Conservation (phyloP, 2,797 vertebrate genomes). For the Epinephelus coioides region DNA sequence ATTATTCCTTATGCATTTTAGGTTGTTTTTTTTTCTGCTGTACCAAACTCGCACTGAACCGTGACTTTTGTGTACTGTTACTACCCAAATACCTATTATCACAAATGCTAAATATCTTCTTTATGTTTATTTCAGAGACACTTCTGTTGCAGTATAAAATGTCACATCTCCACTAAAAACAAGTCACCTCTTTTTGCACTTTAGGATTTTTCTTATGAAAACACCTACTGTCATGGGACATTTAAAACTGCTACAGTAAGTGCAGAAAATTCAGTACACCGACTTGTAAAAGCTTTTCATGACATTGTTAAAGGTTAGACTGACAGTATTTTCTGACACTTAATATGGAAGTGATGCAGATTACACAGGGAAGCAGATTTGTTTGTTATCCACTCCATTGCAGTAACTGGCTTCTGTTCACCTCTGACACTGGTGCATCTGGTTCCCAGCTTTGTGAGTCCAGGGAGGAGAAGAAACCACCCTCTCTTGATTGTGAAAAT, state of each 20-base stretch:
- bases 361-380: slow-evolving; percentile 4
- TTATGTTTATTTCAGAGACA: too few relatives aligned
- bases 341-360: slow-evolving; percentile 25
- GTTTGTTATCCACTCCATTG: slow-evolving; percentile 3
- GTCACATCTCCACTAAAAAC: neutral
- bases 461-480: slow-evolving; percentile 15
- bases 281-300: neutral
- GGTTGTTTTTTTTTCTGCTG: too few relatives aligned
- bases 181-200: neutral
- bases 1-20: too few relatives aligned
- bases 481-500: slow-evolving; percentile 60
- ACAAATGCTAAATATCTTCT: neutral
- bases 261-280: neutral
- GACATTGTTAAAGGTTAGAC: neutral
- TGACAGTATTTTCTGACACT: neutral
- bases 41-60: too few relatives aligned
- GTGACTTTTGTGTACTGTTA: too few relatives aligned
- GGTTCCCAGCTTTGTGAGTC: slow-evolving; percentile 13
- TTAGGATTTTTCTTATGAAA: neutral
- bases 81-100: neutral
- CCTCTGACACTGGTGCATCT: slow-evolving; percentile 22
- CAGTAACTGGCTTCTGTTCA: slow-evolving; percentile 16
- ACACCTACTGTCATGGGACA: neutral
- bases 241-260: neutral
- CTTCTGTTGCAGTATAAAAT: neutral